Percentiles rank a stretch among this genome's conserved stretches.
Evolutionary conservation across 2,888 invertebrate species (phyloP).

Genomic region (Ophion ventricosus): DNA sequence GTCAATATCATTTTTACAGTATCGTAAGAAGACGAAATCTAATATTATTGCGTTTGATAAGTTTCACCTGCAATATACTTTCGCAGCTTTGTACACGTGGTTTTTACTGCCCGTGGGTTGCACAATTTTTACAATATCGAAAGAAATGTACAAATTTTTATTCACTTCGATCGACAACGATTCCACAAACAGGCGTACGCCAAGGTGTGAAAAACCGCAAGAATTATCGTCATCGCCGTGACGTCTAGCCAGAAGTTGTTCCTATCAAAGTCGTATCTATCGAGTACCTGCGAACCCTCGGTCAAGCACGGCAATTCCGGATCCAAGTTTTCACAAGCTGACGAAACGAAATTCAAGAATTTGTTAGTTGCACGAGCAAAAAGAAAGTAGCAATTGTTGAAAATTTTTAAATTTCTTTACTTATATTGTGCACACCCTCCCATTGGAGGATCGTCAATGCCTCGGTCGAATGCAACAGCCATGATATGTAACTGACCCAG

Average conservation of each 20-base stretch:
- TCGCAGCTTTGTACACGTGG: background rate
- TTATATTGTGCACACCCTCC: constrained; percentile 90
- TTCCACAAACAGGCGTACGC: constrained; percentile 88
- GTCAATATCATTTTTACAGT: background rate
- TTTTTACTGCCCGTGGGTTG: background rate
- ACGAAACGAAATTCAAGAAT: background rate
- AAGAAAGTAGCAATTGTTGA: background rate
- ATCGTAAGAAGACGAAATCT: background rate
- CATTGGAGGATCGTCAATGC: constrained; percentile 92
- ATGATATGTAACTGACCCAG: constrained; percentile 92
- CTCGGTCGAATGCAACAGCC: constrained; percentile 95
- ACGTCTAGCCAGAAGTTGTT: constrained; percentile 88
- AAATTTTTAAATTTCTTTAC: constrained; percentile 84
- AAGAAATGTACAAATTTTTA: background rate
- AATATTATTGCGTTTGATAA: background rate
- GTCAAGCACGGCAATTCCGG: constrained; percentile 89
- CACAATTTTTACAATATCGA: background rate
- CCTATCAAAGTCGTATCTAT: constrained; percentile 89
- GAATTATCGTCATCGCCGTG: constrained; percentile 87
- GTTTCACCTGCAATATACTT: background rate
- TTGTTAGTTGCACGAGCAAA: background rate
- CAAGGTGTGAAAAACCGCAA: constrained; percentile 88
- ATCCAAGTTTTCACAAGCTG: constrained; percentile 87
- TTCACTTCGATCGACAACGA: constrained; percentile 78
- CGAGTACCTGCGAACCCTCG: constrained; percentile 89